A percentile compares a stretch with the other conserved stretches of the same genome.
Conservation (phyloP, 64 coral and sea anemone species). For the Pocillopora verrucosa region DNA sequence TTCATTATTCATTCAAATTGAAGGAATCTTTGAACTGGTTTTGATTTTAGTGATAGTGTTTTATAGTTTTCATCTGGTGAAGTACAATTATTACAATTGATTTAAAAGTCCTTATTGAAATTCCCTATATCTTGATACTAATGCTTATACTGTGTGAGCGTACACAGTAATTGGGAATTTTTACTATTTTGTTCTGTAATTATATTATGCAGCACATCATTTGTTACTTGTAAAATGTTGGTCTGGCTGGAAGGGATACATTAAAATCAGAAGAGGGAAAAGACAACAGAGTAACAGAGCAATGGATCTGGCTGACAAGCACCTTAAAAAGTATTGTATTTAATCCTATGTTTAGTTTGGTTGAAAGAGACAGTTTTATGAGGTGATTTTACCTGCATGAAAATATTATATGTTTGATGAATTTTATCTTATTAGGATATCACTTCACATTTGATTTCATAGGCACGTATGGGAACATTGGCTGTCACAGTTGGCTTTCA, state of each 20-base stretch:
- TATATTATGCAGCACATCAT: conserved; percentile 29
- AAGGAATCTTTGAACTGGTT: too few species aligned
- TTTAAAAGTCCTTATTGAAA: too few species aligned
- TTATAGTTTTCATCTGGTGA: too few species aligned
- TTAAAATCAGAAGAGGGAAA: conserved; percentile 43
- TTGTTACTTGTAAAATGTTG: background rate
- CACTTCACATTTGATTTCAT: background rate
- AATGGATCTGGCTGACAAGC: conserved; percentile 1
- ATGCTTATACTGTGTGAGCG: background rate
- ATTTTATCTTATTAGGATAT: background rate
- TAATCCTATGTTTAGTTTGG: too few species aligned
- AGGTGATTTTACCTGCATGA: too few species aligned
- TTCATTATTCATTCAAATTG: too few species aligned
- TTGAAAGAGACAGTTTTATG: too few species aligned
- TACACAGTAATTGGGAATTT: background rate
- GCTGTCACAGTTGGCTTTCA: conserved; percentile 27
- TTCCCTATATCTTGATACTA: background rate
- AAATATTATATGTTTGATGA: too few species aligned
- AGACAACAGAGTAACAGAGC: conserved; percentile 22
- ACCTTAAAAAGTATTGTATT: conserved; percentile 32
- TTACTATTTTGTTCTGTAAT: background rate
- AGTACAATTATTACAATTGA: too few species aligned
- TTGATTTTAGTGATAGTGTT: too few species aligned
- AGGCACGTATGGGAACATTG: conserved; percentile 44
- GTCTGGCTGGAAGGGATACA: conserved; percentile 53